Conservation (phyloP, 2,888 invertebrate species). For the Zelleria hepariella region DNA sequence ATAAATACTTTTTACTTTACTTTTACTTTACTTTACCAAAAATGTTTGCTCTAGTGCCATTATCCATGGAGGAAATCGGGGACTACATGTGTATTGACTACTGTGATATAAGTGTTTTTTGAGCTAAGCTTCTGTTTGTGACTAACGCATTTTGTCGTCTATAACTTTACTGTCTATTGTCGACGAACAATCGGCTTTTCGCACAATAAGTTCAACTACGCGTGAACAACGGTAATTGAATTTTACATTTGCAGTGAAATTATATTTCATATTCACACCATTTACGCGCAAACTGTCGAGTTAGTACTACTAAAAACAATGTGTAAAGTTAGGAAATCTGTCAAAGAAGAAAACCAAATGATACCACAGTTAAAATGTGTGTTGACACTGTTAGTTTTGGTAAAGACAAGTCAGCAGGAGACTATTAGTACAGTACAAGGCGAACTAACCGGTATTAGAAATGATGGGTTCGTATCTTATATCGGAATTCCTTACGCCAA, state of each 20-base stretch:
- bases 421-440: conserved; percentile 47
- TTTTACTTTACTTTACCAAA: no score
- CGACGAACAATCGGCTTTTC: neutral
- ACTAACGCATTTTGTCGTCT: neutral
- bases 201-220: neutral
- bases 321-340: neutral
- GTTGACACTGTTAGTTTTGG: neutral
- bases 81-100: no score
- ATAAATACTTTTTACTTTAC: no score
- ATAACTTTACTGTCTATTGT: neutral
- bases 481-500: conserved; percentile 52
- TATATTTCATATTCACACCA: neutral
- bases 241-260: neutral
- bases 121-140: neutral
- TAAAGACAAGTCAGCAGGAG: conserved; percentile 16
- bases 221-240: neutral
- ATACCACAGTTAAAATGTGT: neutral
- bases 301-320: neutral
- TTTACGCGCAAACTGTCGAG: neutral
- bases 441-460: conserved; percentile 29
- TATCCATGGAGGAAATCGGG: no score
- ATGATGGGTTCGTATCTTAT: conserved; percentile 45
- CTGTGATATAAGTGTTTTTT: no score
- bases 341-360: neutral
- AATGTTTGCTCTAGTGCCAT: no score